Base-by-base conservation (phyloP, 2,888 invertebrate species). In the Axea sp. region DNA sequence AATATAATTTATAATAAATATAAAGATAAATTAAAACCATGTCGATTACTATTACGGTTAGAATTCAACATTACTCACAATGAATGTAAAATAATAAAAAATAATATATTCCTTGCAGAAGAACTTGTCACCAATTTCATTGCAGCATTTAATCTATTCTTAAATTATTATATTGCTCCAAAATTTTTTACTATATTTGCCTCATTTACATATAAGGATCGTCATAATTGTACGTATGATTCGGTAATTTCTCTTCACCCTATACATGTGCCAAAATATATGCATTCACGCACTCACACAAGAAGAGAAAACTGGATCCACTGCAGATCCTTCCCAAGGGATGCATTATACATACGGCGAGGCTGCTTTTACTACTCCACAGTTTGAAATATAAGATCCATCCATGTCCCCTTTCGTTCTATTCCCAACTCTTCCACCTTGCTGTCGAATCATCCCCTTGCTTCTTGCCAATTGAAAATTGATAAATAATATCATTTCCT, bases 401-500 rank as follows among this genome's bases (percentile, higher is more conserved):
- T 60, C 53, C 41, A 30, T 19, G 43, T 60, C 47, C 60, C 67
- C 57, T 30, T 35, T 35, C 60, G 41, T 17, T 24, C 49, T 37
- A 12, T 14, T 43, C 28, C 31, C 22, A 31, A 47, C 35, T 39
- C 37, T 43, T 51, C 24, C 45, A 17, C 41, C 51, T 19, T 41
- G 14, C 3, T 28, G 3, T n/a, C 24, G 33, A 47, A 22, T 11
- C 24, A 9, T 14, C 55, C 31, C 30, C 39, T 17, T 57, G 12
- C 67, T 24, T 60, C 24, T 33, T 51, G 28, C 19, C 68, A 19
- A 41, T 41, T 31, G 75, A 76, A 77, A 78, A 83, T 83, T 79
- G 82, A 82, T 84, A 82, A 84, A 84, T 82, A 84, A 83, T 82
- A 82, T 79, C 78, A 80, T 79, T 81, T 78, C 76, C 75, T 51